These are phyloP conservation scores for Amia ocellicauda DNA, from an alignment of 2,113 vertebrate genomes.

Conservation along the genomic window DNA sequence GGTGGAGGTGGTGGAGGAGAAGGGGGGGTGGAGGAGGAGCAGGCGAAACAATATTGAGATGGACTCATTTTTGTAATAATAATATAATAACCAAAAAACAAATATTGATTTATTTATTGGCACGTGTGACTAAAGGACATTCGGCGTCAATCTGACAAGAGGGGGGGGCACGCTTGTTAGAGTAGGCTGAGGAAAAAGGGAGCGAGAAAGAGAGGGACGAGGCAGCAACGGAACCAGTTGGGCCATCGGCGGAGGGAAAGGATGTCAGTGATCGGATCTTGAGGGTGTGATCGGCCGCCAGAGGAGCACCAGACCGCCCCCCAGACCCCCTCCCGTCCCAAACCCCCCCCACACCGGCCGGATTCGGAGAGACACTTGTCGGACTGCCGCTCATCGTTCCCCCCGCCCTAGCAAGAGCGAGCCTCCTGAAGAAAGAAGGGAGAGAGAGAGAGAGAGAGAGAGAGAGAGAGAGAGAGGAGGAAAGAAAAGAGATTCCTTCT, in stretches of 20 bases:
- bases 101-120: slow-evolving; percentile 28
- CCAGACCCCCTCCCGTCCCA: slow-evolving; percentile 53
- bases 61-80: neutral
- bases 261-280: slow-evolving; percentile 14
- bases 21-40: neutral
- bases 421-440: slow-evolving; percentile 32
- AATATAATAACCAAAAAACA: slow-evolving; percentile 1
- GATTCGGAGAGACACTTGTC: slow-evolving; percentile 42
- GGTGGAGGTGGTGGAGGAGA: slow-evolving; percentile 7
- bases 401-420: no score
- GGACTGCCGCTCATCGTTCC: no score
- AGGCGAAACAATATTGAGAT: slow-evolving; percentile 19
- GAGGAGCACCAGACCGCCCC: slow-evolving; percentile 52
- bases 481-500: slow-evolving; percentile 25
- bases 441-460: slow-evolving; percentile 38
- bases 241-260: neutral
- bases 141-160: slow-evolving; percentile 30
- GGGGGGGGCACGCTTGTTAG: slow-evolving; percentile 20
- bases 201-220: slow-evolving; percentile 15
- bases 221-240: neutral
- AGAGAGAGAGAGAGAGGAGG: slow-evolving; percentile 23
- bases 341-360: slow-evolving; percentile 44
- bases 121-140: slow-evolving; percentile 20
- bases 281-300: slow-evolving; percentile 59
- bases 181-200: slow-evolving; percentile 27